Evolutionary conservation across 2,888 invertebrate species (phyloP).

Genomic region (Mythimna ferrago): DNA sequence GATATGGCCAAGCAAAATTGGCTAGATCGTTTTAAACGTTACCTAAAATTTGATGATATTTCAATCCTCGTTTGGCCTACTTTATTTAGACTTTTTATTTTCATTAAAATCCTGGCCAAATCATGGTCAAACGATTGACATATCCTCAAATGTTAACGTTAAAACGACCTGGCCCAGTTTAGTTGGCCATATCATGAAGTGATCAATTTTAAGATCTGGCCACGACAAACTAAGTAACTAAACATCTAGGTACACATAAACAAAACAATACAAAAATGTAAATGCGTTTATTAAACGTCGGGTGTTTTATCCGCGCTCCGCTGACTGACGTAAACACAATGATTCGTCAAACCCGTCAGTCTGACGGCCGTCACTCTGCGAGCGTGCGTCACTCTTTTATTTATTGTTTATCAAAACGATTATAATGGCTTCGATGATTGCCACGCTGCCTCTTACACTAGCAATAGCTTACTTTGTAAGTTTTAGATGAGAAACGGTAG

Average conservation of each 20-base stretch:
- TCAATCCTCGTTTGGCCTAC: too few relatives aligned
- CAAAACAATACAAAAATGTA: conserved; percentile 39
- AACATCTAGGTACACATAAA: conserved; percentile 21
- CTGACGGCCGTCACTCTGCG: conserved; percentile 67
- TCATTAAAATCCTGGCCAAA: too few relatives aligned
- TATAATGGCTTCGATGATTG: conserved; percentile 63
- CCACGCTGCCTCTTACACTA: conserved; percentile 37
- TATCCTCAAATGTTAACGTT: too few relatives aligned
- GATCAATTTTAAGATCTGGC: too few relatives aligned
- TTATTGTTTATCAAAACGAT: conserved; percentile 66
- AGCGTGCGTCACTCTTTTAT: conserved; percentile 64
- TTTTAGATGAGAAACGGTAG: conserved; percentile 29
- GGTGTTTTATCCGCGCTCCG: conserved; percentile 51
- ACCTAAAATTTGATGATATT: too few relatives aligned
- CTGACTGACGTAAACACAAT: conserved; percentile 68
- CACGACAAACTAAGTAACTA: background rate
- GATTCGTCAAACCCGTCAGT: conserved; percentile 69
- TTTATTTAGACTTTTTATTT: too few relatives aligned
- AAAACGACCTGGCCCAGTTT: too few relatives aligned
- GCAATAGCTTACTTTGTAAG: conserved; percentile 51
- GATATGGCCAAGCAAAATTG: too few relatives aligned
- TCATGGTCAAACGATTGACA: too few relatives aligned
- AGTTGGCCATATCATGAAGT: too few relatives aligned
- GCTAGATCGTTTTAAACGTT: too few relatives aligned
- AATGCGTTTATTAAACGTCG: conserved; percentile 48